Percentiles rank a stretch among this genome's conserved stretches.
Evolutionary conservation across 2,888 invertebrate genomes (phyloP).

Genomic region (Plagiodera versicolora): DNA sequence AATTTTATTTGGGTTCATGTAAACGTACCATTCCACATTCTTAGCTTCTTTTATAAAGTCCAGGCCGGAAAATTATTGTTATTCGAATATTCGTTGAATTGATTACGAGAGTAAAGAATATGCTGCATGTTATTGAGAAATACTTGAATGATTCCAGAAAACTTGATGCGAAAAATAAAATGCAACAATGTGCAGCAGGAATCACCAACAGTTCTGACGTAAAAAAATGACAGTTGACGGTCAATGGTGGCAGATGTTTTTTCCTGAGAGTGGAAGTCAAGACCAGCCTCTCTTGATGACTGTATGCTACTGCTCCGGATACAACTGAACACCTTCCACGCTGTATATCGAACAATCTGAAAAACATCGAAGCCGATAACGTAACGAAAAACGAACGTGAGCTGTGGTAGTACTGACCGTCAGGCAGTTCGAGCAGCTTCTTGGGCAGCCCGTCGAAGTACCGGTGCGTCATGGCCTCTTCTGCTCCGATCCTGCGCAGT

Average conservation of each 20-base stretch:
- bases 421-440: conserved; percentile 87
- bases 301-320: conserved; percentile 70
- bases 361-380: conserved; percentile 52
- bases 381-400: background rate
- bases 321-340: conserved; percentile 87
- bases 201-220: conserved; percentile 3
- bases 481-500: conserved; percentile 81
- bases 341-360: conserved; percentile 94
- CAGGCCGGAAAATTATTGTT: no score
- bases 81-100: background rate
- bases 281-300: conserved; percentile 48
- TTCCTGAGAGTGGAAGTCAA: conserved; percentile 46
- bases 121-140: background rate
- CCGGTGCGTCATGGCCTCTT: conserved; percentile 81
- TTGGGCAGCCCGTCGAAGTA: conserved; percentile 91
- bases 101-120: background rate
- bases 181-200: conserved; percentile 28
- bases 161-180: conserved; percentile 25
- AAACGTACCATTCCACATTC: background rate
- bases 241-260: conserved; percentile 33
- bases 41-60: background rate
- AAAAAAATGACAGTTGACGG: conserved; percentile 8
- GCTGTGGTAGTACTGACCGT: conserved; percentile 66
- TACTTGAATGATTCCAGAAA: conserved; percentile 13
- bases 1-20: no score